Conservation (phyloP, 2,888 invertebrate species). For the Kryphioiulus occultus region DNA sequence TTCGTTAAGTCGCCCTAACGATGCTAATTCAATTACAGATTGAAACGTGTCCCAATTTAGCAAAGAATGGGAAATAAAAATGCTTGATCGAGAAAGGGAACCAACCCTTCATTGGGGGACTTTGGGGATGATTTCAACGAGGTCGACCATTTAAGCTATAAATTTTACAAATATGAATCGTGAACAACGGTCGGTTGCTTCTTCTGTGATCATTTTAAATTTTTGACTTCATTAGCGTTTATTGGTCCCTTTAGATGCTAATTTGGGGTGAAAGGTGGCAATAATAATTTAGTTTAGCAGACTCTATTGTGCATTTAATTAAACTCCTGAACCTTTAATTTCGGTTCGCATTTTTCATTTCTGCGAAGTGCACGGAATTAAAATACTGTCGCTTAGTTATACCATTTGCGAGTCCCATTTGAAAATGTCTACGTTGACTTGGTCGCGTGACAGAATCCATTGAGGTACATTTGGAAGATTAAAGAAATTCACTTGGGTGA, state of each 20-base stretch:
- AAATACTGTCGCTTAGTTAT: background rate
- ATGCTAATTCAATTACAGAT: conserved; percentile 24
- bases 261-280: conserved; percentile 14
- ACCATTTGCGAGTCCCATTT: background rate
- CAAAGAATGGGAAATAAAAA: background rate
- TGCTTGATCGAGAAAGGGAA: background rate
- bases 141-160: background rate
- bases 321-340: background rate
- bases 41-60: conserved; percentile 3
- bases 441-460: background rate
- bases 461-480: background rate
- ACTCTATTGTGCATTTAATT: background rate
- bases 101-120: background rate
- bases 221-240: background rate
- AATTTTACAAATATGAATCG: background rate
- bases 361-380: background rate
- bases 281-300: background rate
- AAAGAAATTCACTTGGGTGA: background rate
- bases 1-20: background rate
- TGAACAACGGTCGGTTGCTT: background rate
- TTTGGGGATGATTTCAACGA: background rate
- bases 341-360: background rate
- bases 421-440: background rate
- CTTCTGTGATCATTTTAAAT: background rate
- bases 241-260: background rate